A percentile compares a stretch with the other conserved stretches of the same genome.
Conservation (phyloP, 2,888 invertebrate genomes). For the Volucella inflata region DNA sequence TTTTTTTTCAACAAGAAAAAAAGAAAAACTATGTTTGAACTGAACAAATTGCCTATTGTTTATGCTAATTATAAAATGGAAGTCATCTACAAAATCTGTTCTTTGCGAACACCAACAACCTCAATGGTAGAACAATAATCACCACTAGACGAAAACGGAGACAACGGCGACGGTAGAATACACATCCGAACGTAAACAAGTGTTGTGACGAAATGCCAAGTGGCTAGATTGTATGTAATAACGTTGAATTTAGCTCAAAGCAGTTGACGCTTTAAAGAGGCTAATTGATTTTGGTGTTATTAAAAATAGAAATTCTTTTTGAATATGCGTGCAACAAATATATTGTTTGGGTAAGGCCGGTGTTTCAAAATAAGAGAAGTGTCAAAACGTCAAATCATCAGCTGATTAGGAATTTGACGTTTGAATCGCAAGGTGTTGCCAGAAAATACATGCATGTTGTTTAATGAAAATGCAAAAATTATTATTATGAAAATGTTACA, state of each 20-base stretch:
- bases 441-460: neutral
- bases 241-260: neutral
- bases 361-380: conserved; percentile 12
- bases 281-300: conserved; percentile 8
- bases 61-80: conserved; percentile 72
- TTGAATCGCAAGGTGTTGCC: neutral
- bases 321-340: conserved; percentile 34
- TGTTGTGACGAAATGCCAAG: conserved; percentile 48
- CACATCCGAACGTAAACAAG: conserved; percentile 38
- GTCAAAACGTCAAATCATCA: conserved; percentile 16
- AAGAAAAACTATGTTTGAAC: neutral
- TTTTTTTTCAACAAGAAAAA: too few species aligned
- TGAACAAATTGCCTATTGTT: conserved; percentile 65
- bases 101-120: conserved; percentile 59
- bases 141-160: conserved; percentile 13
- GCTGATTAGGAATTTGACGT: conserved; percentile 41
- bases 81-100: conserved; percentile 47
- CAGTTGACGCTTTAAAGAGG: conserved; percentile 16
- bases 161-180: neutral
- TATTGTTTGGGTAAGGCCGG: conserved; percentile 17
- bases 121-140: conserved; percentile 61
- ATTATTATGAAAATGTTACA: too few species aligned
- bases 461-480: too few species aligned
- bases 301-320: conserved; percentile 33
- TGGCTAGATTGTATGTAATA: conserved; percentile 4